Evolutionary conservation across 2,888 invertebrate genomes (phyloP).

Genomic region (Pristionchus entomophagus): DNA sequence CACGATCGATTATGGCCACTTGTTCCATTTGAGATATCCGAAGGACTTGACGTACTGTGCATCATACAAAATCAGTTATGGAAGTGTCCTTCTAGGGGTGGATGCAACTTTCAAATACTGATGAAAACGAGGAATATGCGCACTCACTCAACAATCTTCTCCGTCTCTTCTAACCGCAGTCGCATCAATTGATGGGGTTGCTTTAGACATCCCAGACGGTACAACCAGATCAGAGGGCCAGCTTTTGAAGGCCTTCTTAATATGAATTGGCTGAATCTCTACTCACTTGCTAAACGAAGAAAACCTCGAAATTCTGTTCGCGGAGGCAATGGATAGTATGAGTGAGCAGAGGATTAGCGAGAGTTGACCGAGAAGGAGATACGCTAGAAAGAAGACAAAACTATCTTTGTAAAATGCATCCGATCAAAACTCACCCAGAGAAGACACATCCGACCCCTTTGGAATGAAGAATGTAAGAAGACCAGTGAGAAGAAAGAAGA

Average conservation of each 20-base stretch:
- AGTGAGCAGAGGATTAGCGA: not conserved
- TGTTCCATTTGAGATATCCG: not conserved
- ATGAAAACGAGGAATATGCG: no score
- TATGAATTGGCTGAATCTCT: not conserved
- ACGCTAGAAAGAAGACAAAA: not conserved
- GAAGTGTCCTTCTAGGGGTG: no score
- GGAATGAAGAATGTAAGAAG: not conserved
- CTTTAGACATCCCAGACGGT: not conserved
- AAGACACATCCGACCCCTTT: not conserved
- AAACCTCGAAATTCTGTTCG: not conserved
- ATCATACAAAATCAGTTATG: no score
- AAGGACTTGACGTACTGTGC: not conserved
- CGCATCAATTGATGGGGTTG: not conserved
- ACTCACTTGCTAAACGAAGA: not conserved
- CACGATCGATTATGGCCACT: not conserved
- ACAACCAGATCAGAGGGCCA: not conserved
- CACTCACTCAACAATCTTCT: not conserved
- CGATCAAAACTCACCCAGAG: not conserved
- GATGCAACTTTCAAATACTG: no score
- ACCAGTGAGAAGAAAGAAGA: not conserved
- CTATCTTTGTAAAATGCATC: not conserved
- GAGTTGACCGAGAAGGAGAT: not conserved
- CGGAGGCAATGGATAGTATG: not conserved
- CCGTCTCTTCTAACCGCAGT: not conserved
- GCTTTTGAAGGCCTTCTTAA: not conserved